Conservation (phyloP, 1,140 invertebrate genomes). For the Pogonomyrmex barbatus region DNA sequence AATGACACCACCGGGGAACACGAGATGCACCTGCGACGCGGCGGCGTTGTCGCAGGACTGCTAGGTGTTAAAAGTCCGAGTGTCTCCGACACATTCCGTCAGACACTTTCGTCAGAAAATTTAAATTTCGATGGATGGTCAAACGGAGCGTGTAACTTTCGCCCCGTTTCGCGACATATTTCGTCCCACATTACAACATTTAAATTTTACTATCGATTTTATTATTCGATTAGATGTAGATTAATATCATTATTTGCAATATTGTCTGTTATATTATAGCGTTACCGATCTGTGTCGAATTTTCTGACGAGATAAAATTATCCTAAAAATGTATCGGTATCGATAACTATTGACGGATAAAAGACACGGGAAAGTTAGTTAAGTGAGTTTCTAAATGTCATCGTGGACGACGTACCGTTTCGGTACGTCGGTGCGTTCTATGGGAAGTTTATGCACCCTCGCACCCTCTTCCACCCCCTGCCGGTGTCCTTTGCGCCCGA, state of each 20-base stretch:
- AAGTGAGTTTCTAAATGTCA: constrained; percentile 4
- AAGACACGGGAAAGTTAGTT: constrained; percentile 2
- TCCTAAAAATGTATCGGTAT: not conserved
- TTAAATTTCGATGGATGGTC: not conserved
- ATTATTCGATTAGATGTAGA: too few species aligned
- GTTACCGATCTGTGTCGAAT: too few species aligned
- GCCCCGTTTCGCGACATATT: not conserved
- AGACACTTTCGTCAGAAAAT: not conserved
- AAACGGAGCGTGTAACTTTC: not conserved
- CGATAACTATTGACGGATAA: not conserved
- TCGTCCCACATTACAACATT: not conserved
- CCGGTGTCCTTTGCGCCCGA: constrained; percentile 49
- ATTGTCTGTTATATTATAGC: too few species aligned
- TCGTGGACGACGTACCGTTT: constrained; percentile 46
- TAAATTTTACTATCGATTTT: too few species aligned
- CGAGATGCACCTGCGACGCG: constrained; percentile 56
- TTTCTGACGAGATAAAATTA: not conserved
- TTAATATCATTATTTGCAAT: too few species aligned
- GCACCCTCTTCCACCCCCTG: not conserved
- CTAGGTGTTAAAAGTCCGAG: constrained; percentile 3
- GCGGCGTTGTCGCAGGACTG: constrained; percentile 7
- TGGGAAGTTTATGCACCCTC: constrained; percentile 36
- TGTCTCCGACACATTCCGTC: not conserved
- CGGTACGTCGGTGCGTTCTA: constrained; percentile 7
- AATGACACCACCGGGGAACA: constrained; percentile 64